These are phyloP conservation scores for Agrochola circellaris DNA, from an alignment of 2,888 invertebrate genomes.

Conservation along the genomic window DNA sequence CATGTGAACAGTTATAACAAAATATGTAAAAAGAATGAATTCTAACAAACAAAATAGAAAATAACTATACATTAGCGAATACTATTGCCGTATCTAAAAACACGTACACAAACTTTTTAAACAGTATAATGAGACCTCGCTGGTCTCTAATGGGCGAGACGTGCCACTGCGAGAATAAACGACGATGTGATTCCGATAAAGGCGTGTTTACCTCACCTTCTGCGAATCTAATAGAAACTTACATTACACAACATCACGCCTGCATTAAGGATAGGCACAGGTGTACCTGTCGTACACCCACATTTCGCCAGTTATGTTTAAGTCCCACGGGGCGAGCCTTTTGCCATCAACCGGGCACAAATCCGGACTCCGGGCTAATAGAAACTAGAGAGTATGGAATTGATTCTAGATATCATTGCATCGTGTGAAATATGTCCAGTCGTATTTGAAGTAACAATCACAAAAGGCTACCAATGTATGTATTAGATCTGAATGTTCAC, in stretches of 20 bases:
- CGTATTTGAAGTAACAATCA: neutral
- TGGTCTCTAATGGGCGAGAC: conserved; percentile 50
- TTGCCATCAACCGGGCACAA: neutral
- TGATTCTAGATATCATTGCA: neutral
- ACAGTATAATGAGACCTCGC: conserved; percentile 48
- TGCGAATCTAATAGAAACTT: conserved; percentile 24
- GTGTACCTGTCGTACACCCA: neutral
- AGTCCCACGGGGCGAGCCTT: neutral
- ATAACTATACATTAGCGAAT: conserved; percentile 13
- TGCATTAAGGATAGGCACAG: neutral
- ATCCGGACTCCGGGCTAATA: neutral
- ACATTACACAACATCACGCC: too few relatives aligned
- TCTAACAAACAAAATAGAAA: conserved; percentile 9
- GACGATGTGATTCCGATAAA: conserved; percentile 49
- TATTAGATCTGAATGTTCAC: neutral
- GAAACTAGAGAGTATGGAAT: neutral
- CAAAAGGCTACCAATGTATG: neutral
- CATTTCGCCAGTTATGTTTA: neutral
- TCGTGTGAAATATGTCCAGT: neutral
- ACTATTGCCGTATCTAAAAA: conserved; percentile 30
- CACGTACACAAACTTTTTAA: conserved; percentile 57
- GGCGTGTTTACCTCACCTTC: conserved; percentile 46
- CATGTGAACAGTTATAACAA: too few relatives aligned
- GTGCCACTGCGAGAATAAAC: conserved; percentile 36
- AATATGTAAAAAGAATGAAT: neutral